phyloP scores from a whole-genome alignment of 2,113 vertebrate genomes.

The Platysteira castanea region DNA sequence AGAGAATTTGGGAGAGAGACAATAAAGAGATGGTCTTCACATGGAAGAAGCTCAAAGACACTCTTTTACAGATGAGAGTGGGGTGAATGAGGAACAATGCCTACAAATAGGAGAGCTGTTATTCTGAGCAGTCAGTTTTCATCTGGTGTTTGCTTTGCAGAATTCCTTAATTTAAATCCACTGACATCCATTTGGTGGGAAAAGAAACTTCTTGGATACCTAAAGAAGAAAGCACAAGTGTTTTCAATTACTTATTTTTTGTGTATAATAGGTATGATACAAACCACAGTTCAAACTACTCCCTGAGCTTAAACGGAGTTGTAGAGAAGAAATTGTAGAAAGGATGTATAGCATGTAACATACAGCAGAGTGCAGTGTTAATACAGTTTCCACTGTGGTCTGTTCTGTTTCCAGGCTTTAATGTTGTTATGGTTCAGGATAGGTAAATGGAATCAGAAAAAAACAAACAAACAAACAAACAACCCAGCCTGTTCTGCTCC shows the following conservation, averaged over 20 bases:
- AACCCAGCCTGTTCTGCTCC: not conserved
- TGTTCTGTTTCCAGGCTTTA: not conserved
- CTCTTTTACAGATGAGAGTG: not conserved
- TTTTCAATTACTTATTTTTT: not conserved
- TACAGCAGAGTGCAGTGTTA: constrained; percentile 62
- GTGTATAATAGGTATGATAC: not conserved
- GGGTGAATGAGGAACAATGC: not conserved
- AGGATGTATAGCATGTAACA: not conserved
- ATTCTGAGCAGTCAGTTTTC: not conserved
- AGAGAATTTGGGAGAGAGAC: not conserved
- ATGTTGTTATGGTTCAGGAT: not conserved
- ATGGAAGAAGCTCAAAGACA: not conserved
- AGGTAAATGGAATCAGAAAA: not conserved
- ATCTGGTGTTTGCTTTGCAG: not conserved
- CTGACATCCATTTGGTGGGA: not conserved
- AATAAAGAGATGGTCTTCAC: not conserved
- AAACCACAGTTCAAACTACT: not conserved
- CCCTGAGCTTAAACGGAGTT: not conserved
- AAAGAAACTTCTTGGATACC: not conserved
- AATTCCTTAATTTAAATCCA: not conserved
- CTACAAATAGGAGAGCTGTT: not conserved
- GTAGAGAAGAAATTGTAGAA: not conserved
- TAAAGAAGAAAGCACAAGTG: not conserved
- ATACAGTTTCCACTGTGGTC: constrained; percentile 10
- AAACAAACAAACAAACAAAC: too few relatives aligned